Percentiles rank a stretch among this genome's conserved stretches.
phyloP scores from a whole-genome alignment of 2,888 invertebrate species.

The Diarsia mendica region DNA sequence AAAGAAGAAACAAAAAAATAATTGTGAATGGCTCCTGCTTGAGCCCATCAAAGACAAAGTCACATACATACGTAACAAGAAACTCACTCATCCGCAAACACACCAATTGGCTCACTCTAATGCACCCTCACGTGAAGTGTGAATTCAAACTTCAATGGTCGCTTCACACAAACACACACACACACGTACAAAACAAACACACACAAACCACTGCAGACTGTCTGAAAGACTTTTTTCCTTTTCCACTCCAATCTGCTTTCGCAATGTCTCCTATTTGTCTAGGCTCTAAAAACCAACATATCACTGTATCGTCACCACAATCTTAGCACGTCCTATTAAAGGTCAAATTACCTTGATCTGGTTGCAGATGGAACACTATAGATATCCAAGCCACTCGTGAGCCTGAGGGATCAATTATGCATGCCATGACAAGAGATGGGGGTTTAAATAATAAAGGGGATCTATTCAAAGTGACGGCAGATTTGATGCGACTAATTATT shows the following conservation, averaged over 20 bases:
- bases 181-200: constrained; percentile 39
- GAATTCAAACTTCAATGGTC: constrained; percentile 62
- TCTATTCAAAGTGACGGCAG: constrained; percentile 65
- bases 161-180: constrained; percentile 37
- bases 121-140: constrained; percentile 46
- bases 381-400: constrained; percentile 70
- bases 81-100: constrained; percentile 26
- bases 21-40: not conserved
- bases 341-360: constrained; percentile 55
- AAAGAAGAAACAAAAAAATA: not conserved
- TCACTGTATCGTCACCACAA: not conserved
- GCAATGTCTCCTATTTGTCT: constrained; percentile 71
- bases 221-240: constrained; percentile 66
- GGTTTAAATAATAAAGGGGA: constrained; percentile 76
- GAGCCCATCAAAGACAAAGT: not conserved
- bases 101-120: constrained; percentile 37
- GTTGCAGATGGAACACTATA: constrained; percentile 41
- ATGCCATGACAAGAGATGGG: constrained; percentile 75
- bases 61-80: constrained; percentile 8
- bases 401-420: constrained; percentile 79
- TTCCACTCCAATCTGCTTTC: constrained; percentile 69
- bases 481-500: constrained; percentile 72
- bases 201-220: constrained; percentile 64
- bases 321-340: constrained; percentile 52
- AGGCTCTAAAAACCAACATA: constrained; percentile 42